These are phyloP conservation scores for Lepidurus apus DNA, from an alignment of 1,140 invertebrate genomes.

Conservation along the genomic window DNA sequence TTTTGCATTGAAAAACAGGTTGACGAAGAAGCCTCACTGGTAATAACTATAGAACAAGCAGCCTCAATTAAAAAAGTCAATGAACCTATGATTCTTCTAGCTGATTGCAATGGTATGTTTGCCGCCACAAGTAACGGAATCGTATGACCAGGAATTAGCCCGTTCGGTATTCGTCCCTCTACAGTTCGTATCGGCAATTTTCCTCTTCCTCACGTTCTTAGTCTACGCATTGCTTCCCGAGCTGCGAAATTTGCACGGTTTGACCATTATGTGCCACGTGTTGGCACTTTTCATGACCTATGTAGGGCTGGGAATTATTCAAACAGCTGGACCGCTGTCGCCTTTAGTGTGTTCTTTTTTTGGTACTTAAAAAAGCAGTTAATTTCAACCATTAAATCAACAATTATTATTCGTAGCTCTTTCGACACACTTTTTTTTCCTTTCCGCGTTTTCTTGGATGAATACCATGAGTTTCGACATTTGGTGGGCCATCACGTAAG, in stretches of 20 bases:
- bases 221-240: slow-evolving; percentile 66
- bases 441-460: slow-evolving; percentile 45
- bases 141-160: neutral
- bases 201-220: slow-evolving; percentile 61
- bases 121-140: slow-evolving; percentile 16
- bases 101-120: slow-evolving; percentile 21
- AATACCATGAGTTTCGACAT: slow-evolving; percentile 37
- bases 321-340: slow-evolving; percentile 25
- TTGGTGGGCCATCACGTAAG: slow-evolving; percentile 39
- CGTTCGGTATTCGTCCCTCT: slow-evolving; percentile 4
- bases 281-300: slow-evolving; percentile 26
- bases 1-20: neutral
- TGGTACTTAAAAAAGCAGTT: neutral
- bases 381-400: no score
- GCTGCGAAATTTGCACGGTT: slow-evolving; percentile 62
- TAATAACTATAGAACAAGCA: neutral
- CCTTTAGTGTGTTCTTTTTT: slow-evolving; percentile 36
- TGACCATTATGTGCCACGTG: slow-evolving; percentile 36
- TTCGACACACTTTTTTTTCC: slow-evolving; percentile 47
- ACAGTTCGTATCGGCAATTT: slow-evolving; percentile 62
- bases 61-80: neutral
- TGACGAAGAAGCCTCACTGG: neutral
- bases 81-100: neutral
- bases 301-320: slow-evolving; percentile 28
- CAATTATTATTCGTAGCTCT: slow-evolving; percentile 38